Evolutionary conservation across 2,113 vertebrate genomes (phyloP).

Genomic region (Triplophysa rosa): DNA sequence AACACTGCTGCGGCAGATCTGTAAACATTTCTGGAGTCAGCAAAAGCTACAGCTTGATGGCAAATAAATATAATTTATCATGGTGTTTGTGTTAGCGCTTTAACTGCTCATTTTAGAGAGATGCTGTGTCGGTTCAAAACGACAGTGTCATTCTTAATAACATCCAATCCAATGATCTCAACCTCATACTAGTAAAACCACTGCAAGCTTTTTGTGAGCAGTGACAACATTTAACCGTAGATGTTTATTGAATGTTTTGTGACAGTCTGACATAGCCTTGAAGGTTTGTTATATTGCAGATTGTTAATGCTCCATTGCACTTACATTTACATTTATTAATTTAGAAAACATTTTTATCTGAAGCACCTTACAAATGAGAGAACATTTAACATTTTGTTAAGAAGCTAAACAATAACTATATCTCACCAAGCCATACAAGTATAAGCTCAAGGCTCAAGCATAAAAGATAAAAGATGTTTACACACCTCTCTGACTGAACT

Average conservation of each 20-base stretch:
- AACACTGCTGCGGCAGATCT: constrained; percentile 69
- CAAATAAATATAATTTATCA: constrained; percentile 76
- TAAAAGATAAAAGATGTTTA: not conserved
- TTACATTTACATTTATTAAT: not conserved
- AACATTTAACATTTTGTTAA: too few species aligned
- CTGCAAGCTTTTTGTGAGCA: constrained; percentile 62
- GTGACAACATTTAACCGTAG: constrained; percentile 62
- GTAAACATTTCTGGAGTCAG: constrained; percentile 75
- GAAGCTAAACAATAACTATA: too few species aligned
- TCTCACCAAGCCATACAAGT: too few species aligned
- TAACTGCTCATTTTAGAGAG: constrained; percentile 55
- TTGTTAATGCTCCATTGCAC: not conserved
- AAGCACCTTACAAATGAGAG: too few species aligned
- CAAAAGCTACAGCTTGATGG: constrained; percentile 72
- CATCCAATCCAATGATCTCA: constrained; percentile 68
- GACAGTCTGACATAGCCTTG: not conserved
- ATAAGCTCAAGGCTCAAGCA: too few species aligned
- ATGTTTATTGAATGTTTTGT: constrained; percentile 55
- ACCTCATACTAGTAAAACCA: constrained; percentile 62
- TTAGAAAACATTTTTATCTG: too few species aligned
- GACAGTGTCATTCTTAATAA: constrained; percentile 75
- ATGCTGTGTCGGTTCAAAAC: constrained; percentile 75
- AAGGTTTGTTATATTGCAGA: not conserved
- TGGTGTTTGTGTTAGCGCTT: constrained; percentile 73
- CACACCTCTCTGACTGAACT: constrained; percentile 34